Conservation (phyloP, 2,797 vertebrate species). For the Tympanoctomys barrerae region DNA sequence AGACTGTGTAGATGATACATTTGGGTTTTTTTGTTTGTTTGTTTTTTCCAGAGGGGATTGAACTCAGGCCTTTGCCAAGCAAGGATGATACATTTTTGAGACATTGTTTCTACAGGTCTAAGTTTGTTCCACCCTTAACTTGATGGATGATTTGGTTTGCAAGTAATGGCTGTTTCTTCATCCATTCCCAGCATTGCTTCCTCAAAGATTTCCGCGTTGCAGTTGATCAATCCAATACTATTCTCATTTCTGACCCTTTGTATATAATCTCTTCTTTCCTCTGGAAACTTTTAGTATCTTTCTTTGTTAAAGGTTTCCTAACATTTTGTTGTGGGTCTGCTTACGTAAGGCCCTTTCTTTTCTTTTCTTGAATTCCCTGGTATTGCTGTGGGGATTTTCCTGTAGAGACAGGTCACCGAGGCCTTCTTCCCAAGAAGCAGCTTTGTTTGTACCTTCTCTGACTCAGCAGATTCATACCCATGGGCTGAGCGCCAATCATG, state of each 20-base stretch:
- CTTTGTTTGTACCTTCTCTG: no score
- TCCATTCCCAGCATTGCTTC: not conserved
- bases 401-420: no score
- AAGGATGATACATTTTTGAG: not conserved
- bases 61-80: no score
- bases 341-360: not conserved
- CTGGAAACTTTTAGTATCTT: slow-evolving; percentile 41
- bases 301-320: not conserved
- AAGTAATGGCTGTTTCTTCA: slow-evolving; percentile 42
- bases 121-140: not conserved
- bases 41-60: no score
- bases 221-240: not conserved
- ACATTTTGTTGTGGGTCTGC: slow-evolving; percentile 37
- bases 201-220: not conserved
- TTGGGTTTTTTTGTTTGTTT: not conserved
- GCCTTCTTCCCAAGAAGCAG: no score
- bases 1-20: slow-evolving; percentile 9
- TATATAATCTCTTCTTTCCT: slow-evolving; percentile 29
- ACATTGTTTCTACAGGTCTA: slow-evolving; percentile 15
- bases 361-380: not conserved
- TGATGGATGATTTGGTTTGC: not conserved
- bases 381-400: no score
- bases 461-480: no score
- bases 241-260: slow-evolving; percentile 37
- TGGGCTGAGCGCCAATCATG: no score